Evolutionary conservation across 2,113 vertebrate genomes (phyloP).

Genomic region (Papio anubis): DNA sequence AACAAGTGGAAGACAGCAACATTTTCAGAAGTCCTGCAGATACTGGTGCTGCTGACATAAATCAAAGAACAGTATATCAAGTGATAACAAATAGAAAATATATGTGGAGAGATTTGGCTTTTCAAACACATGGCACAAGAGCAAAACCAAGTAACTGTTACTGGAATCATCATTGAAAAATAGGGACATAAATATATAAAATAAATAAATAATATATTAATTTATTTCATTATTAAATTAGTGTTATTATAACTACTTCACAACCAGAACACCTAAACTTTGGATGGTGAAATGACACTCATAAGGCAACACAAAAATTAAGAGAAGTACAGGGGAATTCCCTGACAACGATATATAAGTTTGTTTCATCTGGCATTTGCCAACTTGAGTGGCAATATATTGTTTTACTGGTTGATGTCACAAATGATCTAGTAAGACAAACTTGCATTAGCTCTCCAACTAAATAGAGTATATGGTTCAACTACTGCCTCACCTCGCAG

Average conservation of each 20-base stretch:
- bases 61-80: not conserved
- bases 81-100: not conserved
- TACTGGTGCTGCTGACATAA: not conserved
- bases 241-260: not conserved
- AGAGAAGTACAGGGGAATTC: not conserved
- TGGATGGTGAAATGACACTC: not conserved
- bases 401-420: not conserved
- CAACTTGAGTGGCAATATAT: not conserved
- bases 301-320: not conserved
- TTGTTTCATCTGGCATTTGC: not conserved
- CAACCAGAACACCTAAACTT: not conserved
- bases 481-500: not conserved
- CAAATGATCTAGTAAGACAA: not conserved
- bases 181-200: not conserved
- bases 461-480: no score
- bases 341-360: not conserved
- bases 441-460: not conserved
- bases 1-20: not conserved
- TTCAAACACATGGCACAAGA: not conserved
- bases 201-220: no score
- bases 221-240: not conserved
- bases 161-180: not conserved
- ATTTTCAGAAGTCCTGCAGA: not conserved
- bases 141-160: not conserved
- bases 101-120: not conserved